These are phyloP conservation scores for Caenorhabditis virilis DNA, from an alignment of 2,888 invertebrate species.

Conservation along the genomic window DNA sequence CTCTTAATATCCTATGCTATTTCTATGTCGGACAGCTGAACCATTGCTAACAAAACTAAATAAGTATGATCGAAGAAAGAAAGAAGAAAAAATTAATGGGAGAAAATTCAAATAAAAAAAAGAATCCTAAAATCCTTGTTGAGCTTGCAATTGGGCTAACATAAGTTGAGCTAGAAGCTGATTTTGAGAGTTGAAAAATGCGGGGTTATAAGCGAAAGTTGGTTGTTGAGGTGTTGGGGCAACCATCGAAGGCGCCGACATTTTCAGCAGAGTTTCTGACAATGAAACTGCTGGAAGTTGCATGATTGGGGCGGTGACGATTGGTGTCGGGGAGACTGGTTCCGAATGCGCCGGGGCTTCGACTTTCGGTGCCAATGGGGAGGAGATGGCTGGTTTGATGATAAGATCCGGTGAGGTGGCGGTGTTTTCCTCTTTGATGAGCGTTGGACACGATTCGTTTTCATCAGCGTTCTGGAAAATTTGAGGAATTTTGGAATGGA, in stretches of 20 bases:
- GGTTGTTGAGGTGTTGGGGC: conserved; percentile 5
- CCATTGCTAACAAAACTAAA: too few relatives aligned
- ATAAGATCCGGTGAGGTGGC: too few relatives aligned
- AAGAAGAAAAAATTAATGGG: background rate
- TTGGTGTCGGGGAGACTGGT: background rate
- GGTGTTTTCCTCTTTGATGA: conserved; percentile 8
- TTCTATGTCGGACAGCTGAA: too few relatives aligned
- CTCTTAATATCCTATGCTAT: too few relatives aligned
- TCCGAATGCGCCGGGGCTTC: background rate
- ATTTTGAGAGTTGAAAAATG: conserved; percentile 11
- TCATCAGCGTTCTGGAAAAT: background rate
- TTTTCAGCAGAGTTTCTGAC: conserved; percentile 12
- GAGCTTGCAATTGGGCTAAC: conserved; percentile 28
- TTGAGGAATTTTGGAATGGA: too few relatives aligned
- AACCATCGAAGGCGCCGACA: conserved; percentile 5
- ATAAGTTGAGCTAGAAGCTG: conserved; percentile 25
- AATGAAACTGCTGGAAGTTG: background rate
- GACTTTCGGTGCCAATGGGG: background rate
- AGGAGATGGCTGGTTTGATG: too few relatives aligned
- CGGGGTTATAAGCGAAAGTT: too few relatives aligned
- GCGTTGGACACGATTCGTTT: conserved; percentile 9
- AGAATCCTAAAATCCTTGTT: conserved; percentile 4
- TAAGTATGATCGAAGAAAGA: conserved; percentile 19
- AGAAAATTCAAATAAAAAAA: conserved; percentile 1
- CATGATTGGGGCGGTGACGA: background rate